phyloP scores from a whole-genome alignment of 2,797 vertebrate genomes.

The Vultur gryphus region DNA sequence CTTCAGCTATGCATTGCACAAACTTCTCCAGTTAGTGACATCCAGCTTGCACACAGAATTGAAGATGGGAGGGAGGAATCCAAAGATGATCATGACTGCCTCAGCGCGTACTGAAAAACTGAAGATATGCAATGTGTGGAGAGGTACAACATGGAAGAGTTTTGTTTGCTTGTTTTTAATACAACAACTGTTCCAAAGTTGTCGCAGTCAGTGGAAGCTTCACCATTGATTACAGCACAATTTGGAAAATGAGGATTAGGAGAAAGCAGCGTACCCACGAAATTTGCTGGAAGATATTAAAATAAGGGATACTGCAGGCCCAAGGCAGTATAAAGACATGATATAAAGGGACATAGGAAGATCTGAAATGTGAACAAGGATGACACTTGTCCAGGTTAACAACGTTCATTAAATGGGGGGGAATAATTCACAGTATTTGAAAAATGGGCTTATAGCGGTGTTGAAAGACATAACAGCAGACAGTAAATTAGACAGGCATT shows the following conservation, averaged over 20 bases:
- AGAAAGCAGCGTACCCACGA: not conserved
- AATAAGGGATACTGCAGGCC: not conserved
- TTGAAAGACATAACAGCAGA: not conserved
- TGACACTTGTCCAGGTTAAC: conserved; percentile 1
- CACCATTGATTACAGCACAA: not conserved
- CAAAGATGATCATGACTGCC: not conserved
- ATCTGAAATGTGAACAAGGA: not conserved
- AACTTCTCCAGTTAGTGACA: not conserved
- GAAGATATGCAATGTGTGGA: not conserved
- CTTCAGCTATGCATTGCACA: not conserved
- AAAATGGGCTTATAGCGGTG: not conserved
- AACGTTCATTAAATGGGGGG: not conserved
- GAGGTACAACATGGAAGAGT: not conserved
- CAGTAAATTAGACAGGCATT: not conserved
- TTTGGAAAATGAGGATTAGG: not conserved
- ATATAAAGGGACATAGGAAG: not conserved
- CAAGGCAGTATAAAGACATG: not conserved
- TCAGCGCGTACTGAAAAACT: not conserved
- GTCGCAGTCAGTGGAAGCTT: not conserved
- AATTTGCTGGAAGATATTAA: not conserved
- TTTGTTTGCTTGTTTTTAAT: not conserved
- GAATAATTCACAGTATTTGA: not conserved
- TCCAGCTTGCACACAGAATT: not conserved
- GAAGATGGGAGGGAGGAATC: not conserved
- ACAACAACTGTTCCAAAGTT: not conserved